Conservation (phyloP, 2,797 vertebrate species). For the Enteromius trimaculatus region DNA sequence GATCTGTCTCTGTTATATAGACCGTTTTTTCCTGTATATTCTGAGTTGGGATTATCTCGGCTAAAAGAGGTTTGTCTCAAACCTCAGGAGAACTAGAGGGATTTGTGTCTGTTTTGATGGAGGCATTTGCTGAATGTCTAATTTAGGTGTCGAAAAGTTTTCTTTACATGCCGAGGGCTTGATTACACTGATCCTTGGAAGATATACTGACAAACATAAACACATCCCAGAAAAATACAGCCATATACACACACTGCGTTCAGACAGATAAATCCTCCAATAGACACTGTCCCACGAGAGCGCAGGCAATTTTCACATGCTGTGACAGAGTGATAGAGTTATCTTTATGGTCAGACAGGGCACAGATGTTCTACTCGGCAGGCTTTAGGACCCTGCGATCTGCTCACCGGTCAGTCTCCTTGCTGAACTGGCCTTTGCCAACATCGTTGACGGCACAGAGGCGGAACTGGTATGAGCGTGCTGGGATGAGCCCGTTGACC, state of each 20-base stretch:
- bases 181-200: constrained; percentile 19
- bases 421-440: constrained; percentile 95
- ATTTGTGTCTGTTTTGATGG: constrained; percentile 21
- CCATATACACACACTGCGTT: constrained; percentile 32
- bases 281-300: constrained; percentile 34
- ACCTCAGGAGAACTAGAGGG: constrained; percentile 9
- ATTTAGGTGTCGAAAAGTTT: constrained; percentile 18
- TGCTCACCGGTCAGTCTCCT: constrained; percentile 92
- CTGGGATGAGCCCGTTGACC: constrained; percentile 89
- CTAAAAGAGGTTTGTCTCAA: constrained; percentile 22
- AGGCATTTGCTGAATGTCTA: constrained; percentile 18
- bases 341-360: constrained; percentile 10
- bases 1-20: not conserved
- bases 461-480: constrained; percentile 95
- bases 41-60: constrained; percentile 12
- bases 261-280: constrained; percentile 44
- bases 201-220: constrained; percentile 35
- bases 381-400: constrained; percentile 26
- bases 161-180: not conserved
- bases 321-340: constrained; percentile 35
- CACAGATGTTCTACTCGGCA: not conserved
- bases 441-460: constrained; percentile 94
- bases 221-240: constrained; percentile 32
- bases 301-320: constrained; percentile 41
- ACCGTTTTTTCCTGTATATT: not conserved